Base-by-base conservation (phyloP, 2,888 invertebrate genomes). In the Xestia xanthographa region DNA sequence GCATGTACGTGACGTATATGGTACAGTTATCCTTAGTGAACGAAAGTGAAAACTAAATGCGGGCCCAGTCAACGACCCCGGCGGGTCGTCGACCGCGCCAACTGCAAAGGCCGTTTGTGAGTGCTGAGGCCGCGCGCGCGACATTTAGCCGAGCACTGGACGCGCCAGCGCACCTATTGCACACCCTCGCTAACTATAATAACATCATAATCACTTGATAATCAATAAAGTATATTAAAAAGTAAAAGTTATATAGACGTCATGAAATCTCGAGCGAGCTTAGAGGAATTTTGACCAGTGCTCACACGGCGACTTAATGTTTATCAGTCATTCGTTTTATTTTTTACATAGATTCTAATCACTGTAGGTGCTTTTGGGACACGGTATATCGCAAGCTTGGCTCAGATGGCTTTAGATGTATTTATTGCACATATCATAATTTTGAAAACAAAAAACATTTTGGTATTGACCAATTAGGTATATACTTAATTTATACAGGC, bases 81-180 rank as follows among this genome's bases (percentile, higher is more conserved):
- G 87, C 89, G 94, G 96, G 95, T 96, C 96, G 94, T 93, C 92
- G 96, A 96, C 96, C 96, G 96, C 93, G 89, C 94, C 95, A 95
- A 96, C 96, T 95, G 96, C 96, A 96, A 96, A 96, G 96, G 96
- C 96, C 96, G 96, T 96, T 95, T 94, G 96, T 94, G 95, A 94
- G 94, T 94, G 95, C 93, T 94, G 96, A 95, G 96, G 96, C 96
- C 96, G 95, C 92, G 92, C 91, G 92, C 92, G 93, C 94, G 95
- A 95, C 95, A 94, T 95, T 95, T 94, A 94, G 92, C 92, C 86
- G 91, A 86, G 87, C 88, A 91, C 89, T 92, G 94, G 92, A 92
- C 91, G 92, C 92, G 92, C 91, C 90, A 86, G 91, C 91, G 84
- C 88, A 90, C 87, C 88, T 92, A 92, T 92, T 94, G 94, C 94